phyloP scores from a whole-genome alignment of 23 tunicate genomes.

The Diplosoma virens region DNA sequence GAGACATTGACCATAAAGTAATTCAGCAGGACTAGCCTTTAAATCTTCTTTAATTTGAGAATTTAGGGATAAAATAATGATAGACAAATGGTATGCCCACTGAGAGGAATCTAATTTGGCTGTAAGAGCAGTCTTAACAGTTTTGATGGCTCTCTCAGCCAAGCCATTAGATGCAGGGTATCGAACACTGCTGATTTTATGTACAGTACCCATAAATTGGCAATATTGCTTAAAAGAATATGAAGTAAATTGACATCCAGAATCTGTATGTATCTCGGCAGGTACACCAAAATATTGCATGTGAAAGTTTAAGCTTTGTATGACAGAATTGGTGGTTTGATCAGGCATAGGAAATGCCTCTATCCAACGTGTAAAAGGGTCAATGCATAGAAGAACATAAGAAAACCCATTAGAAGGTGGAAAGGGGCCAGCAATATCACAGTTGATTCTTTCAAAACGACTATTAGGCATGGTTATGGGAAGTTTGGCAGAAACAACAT shows the following conservation, averaged over 20 bases:
- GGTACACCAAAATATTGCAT: background rate
- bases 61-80: background rate
- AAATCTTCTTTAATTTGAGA: background rate
- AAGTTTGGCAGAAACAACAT: background rate
- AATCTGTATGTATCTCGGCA: background rate
- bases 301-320: background rate
- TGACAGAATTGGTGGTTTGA: background rate
- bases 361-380: background rate
- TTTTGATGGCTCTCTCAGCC: constrained; percentile 5
- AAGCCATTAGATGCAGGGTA: background rate
- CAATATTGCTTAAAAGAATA: background rate
- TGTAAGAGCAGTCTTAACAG: background rate
- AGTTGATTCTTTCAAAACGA: background rate
- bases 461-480: background rate
- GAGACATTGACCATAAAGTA: background rate
- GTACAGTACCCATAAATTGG: background rate
- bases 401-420: background rate
- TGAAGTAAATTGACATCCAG: constrained; percentile 1
- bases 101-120: background rate
- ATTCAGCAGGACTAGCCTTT: background rate
- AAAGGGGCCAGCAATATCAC: background rate
- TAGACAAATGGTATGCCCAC: constrained; percentile 2
- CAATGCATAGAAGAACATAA: no score
- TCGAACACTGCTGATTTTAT: background rate
- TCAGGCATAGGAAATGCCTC: constrained; percentile 5